Conservation (phyloP, 2,888 invertebrate species). For the Trissolcus brochymenae region DNA sequence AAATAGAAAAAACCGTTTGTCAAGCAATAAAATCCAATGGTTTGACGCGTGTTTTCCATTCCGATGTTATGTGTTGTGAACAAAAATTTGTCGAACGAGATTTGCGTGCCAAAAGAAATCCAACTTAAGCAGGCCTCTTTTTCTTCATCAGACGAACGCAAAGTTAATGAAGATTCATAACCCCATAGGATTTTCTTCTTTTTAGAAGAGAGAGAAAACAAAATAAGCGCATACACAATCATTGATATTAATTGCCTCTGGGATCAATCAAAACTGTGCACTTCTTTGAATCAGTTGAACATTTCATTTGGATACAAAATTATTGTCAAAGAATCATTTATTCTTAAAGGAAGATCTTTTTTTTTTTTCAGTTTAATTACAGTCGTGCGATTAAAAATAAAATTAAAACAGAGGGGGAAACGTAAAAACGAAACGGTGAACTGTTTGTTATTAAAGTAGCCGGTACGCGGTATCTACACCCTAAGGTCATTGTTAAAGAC, state of each 20-base stretch:
- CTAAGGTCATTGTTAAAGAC: slow-evolving; percentile 40
- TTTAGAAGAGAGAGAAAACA: slow-evolving; percentile 4
- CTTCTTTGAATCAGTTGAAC: slow-evolving; percentile 3
- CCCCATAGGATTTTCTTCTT: slow-evolving; percentile 18
- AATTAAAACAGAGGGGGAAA: too few relatives aligned
- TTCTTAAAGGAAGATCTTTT: too few relatives aligned
- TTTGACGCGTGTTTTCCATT: not conserved
- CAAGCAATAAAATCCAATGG: too few relatives aligned
- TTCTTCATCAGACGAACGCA: slow-evolving; percentile 4
- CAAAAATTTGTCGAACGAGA: too few relatives aligned
- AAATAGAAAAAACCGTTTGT: too few relatives aligned
- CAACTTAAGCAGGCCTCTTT: slow-evolving; percentile 1
- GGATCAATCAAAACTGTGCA: slow-evolving; percentile 41
- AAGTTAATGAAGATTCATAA: slow-evolving; percentile 35
- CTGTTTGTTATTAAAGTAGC: slow-evolving; percentile 13
- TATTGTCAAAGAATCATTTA: too few relatives aligned
- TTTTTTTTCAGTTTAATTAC: too few relatives aligned
- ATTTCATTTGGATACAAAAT: too few relatives aligned
- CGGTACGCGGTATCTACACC: slow-evolving; percentile 5
- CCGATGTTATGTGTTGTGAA: too few relatives aligned
- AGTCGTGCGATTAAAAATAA: too few relatives aligned
- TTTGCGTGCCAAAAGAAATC: not conserved
- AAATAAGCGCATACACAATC: slow-evolving; percentile 34
- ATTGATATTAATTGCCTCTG: slow-evolving; percentile 43
- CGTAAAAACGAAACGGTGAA: not conserved